These are phyloP conservation scores for Rhinolophus sinicus DNA, from an alignment of 2,113 vertebrate genomes.

Conservation along the genomic window DNA sequence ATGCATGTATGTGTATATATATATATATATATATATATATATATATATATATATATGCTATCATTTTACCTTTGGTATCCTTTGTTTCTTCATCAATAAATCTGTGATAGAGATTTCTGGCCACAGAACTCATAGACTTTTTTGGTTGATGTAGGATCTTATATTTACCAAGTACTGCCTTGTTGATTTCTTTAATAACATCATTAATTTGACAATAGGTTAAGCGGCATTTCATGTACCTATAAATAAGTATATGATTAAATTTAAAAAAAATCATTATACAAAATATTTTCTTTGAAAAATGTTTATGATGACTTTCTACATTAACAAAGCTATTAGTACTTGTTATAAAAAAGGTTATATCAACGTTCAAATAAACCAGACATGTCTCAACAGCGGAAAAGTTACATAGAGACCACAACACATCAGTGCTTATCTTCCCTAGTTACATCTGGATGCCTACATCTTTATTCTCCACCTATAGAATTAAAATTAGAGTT, in stretches of 20 bases:
- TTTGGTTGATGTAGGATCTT: slow-evolving; percentile 89
- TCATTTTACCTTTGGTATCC: slow-evolving; percentile 90
- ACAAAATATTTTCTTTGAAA: slow-evolving; percentile 52
- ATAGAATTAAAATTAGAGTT: neutral
- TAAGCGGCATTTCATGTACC: slow-evolving; percentile 85
- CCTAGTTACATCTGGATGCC: neutral
- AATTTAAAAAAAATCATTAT: neutral
- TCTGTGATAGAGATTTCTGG: slow-evolving; percentile 87
- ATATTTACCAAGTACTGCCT: slow-evolving; percentile 89
- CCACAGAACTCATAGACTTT: slow-evolving; percentile 82
- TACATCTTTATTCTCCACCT: neutral
- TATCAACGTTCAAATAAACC: slow-evolving; percentile 26
- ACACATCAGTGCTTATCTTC: neutral
- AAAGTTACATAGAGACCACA: slow-evolving; percentile 15
- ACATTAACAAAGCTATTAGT: neutral
- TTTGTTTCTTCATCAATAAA: slow-evolving; percentile 92
- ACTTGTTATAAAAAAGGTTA: neutral
- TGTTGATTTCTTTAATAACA: slow-evolving; percentile 89
- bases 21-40: too few relatives aligned
- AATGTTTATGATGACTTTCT: neutral
- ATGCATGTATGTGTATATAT: neutral
- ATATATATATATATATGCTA: too few relatives aligned
- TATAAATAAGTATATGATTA: slow-evolving; percentile 48
- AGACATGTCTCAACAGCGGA: neutral
- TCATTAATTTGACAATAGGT: slow-evolving; percentile 90